A percentile compares a stretch with the other conserved stretches of the same genome.
Conservation (phyloP, 1,140 invertebrate species). For the Cataglyphis hispanica region DNA sequence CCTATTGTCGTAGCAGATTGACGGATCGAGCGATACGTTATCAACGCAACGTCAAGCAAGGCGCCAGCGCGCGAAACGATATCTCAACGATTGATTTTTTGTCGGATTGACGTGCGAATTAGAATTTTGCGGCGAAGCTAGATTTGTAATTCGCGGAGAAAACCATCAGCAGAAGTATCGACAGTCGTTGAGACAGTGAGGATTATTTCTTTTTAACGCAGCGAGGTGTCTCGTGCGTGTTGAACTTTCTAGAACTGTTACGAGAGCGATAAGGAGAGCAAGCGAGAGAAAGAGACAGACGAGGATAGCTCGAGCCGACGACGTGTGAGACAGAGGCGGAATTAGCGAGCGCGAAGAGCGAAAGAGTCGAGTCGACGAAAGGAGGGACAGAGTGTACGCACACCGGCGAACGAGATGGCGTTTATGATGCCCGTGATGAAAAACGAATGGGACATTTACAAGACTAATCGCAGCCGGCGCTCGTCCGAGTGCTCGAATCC, state of each 20-base stretch:
- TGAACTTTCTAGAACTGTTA: constrained; percentile 69
- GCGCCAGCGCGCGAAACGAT: neutral
- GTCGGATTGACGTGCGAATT: neutral
- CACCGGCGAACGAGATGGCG: constrained; percentile 89
- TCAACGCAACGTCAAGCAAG: neutral
- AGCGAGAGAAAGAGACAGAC: constrained; percentile 32
- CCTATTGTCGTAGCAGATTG: too few species aligned
- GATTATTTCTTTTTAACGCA: constrained; percentile 4
- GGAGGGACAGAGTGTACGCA: constrained; percentile 31
- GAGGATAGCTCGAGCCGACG: constrained; percentile 27
- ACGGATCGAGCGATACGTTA: neutral
- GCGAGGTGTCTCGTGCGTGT: neutral
- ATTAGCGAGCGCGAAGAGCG: neutral
- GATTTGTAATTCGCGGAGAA: neutral
- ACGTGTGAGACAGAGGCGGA: constrained; percentile 22
- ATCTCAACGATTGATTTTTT: constrained; percentile 11
- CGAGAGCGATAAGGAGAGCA: constrained; percentile 29
- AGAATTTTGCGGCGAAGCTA: neutral
- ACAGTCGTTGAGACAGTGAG: neutral
- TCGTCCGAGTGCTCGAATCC: constrained; percentile 92
- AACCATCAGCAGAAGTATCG: neutral
- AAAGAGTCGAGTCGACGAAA: constrained; percentile 34
- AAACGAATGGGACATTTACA: constrained; percentile 97
- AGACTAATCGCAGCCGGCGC: constrained; percentile 91
- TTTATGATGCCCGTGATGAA: constrained; percentile 98